Evolutionary conservation across 1,140 invertebrate species (phyloP), one percentile per base, ranked within the genome.

Genomic region (Triops longicaudatus): DNA sequence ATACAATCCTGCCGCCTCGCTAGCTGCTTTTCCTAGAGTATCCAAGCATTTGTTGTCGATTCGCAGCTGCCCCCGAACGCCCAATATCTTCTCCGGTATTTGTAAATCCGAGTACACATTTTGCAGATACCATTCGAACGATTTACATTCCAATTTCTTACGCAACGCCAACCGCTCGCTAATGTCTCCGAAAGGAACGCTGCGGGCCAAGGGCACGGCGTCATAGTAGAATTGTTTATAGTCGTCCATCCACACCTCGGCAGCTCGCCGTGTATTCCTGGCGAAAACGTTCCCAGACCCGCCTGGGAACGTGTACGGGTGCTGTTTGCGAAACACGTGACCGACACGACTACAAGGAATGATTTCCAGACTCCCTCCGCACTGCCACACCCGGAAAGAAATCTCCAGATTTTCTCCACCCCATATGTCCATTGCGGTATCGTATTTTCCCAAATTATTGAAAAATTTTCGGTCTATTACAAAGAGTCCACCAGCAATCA

Each of bases 401-500:
- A 91, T 89, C 85, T 89, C 88, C 78, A 95, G 83, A 86, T 94
- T 94, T 83, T 95, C 93, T 26, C 92, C 92, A 71, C 93, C 91
- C 97, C 97, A 98, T 10, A 98, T 94, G 83, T 98, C 95, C 95
- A 98, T 97, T 82, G 93, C 93, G 85, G 93, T 95, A 83, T 99
- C 97, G 85, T 99, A 99, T 82, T 96, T 96, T 72, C 97, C 97
- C 11, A 99, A 87, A 82, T 93, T 92, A 80, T 93, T 92, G 85
- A 99, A 99, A 85, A 96, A 98, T 5, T 88, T 86, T 81, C 93
- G 91, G 82, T 93, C 90, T 83, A 98, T 98, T 75, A 95, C 93
- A 85, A 99, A 98, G 10, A 99, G 87, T 1, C 97, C 96, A 0
- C 97, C 89, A 41, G 92, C 96, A 82, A 98, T 98, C 90, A 97